Percentiles rank a stretch among this genome's conserved stretches.
Conservation (phyloP, 2,113 vertebrate species). For the Datnioides undecimradiatus region DNA sequence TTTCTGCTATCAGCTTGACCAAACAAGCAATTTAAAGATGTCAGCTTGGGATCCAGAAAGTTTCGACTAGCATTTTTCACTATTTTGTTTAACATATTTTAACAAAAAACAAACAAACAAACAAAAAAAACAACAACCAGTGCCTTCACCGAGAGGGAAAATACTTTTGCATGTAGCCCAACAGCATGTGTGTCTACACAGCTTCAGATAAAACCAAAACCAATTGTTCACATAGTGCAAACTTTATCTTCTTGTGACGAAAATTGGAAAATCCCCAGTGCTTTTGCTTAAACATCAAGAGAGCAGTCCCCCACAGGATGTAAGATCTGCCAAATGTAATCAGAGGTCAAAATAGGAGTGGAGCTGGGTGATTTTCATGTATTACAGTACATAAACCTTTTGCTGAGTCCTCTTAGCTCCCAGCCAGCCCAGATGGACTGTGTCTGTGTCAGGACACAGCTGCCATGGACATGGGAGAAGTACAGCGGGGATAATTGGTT, state of each 20-base stretch:
- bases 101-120: too few species aligned
- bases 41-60: background rate
- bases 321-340: constrained; percentile 40
- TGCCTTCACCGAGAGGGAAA: background rate
- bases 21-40: background rate
- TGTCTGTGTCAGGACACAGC: constrained; percentile 58
- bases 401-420: constrained; percentile 34
- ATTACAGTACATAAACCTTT: constrained; percentile 51
- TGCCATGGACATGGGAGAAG: constrained; percentile 57
- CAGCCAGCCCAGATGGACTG: constrained; percentile 48
- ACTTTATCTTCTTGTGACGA: constrained; percentile 34
- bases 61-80: background rate
- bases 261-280: constrained; percentile 39
- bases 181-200: background rate
- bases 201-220: too few species aligned
- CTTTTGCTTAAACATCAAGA: constrained; percentile 21
- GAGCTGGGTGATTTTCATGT: constrained; percentile 39
- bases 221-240: constrained; percentile 34
- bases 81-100: background rate
- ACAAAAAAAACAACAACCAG: too few species aligned
- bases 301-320: constrained; percentile 48
- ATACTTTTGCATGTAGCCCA: background rate
- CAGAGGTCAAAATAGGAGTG: constrained; percentile 58
- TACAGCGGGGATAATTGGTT: constrained; percentile 48
- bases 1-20: background rate